Percentiles rank a stretch among this genome's conserved stretches.
phyloP scores from a whole-genome alignment of 2,113 vertebrate genomes.

The Scomber japonicus region DNA sequence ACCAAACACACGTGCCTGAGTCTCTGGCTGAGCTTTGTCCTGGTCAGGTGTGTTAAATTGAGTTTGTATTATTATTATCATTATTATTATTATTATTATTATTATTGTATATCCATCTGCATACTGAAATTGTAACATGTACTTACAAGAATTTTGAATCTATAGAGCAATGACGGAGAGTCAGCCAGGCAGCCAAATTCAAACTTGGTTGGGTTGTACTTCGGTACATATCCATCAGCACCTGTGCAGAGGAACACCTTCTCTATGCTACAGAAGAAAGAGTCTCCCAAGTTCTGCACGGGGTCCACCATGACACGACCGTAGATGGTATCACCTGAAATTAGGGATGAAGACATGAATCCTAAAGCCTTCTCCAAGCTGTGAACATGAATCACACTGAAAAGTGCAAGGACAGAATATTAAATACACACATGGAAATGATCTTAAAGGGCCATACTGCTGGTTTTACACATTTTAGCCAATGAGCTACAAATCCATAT shows the following conservation, averaged over 20 bases:
- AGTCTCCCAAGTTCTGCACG: conserved; percentile 95
- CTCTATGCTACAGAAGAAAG: conserved; percentile 96
- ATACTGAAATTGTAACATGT: background rate
- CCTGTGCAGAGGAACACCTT: conserved; percentile 97
- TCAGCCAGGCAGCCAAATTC: conserved; percentile 96
- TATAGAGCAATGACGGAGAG: conserved; percentile 91
- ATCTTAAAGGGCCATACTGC: background rate
- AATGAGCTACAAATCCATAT: background rate
- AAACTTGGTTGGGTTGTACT: conserved; percentile 90
- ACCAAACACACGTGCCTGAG: conserved; percentile 89
- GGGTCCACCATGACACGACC: conserved; percentile 97
- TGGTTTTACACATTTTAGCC: background rate
- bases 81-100: no score
- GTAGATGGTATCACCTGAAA: conserved; percentile 91
- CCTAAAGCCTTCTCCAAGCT: no score
- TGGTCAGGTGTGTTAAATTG: conserved; percentile 36
- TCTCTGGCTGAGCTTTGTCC: conserved; percentile 97
- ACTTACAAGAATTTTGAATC: conserved; percentile 96
- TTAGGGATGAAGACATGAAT: background rate
- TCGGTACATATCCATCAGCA: conserved; percentile 95
- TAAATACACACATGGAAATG: background rate
- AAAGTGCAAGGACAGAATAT: background rate
- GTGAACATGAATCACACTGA: background rate
- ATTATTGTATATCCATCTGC: background rate
- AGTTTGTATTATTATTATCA: background rate